These are phyloP conservation scores for Microtus pennsylvanicus DNA, from an alignment of 2,113 vertebrate genomes.

Conservation along the genomic window DNA sequence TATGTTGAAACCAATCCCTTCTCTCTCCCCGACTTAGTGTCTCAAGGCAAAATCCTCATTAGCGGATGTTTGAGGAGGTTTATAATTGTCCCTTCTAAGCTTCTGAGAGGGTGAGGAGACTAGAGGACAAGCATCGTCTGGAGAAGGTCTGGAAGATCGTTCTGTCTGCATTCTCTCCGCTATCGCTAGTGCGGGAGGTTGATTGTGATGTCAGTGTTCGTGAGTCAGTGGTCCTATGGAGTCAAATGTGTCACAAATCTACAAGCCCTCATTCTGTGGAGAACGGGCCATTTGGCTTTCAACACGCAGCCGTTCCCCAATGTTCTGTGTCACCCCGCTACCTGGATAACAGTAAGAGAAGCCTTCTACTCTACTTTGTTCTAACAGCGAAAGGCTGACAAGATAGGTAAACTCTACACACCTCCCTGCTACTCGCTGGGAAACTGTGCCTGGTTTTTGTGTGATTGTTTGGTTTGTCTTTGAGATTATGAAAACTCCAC, in stretches of 20 bases:
- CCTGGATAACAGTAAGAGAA: not conserved
- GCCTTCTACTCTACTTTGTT: not conserved
- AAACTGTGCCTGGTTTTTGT: not conserved
- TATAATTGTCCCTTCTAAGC: not conserved
- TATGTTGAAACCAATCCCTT: not conserved
- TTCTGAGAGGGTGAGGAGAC: not conserved
- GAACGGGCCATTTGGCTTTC: not conserved
- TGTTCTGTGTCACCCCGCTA: not conserved
- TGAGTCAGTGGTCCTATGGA: not conserved
- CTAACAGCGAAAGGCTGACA: not conserved
- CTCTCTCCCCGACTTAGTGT: not conserved
- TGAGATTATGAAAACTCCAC: not conserved
- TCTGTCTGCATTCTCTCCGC: not conserved
- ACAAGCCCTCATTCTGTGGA: not conserved
- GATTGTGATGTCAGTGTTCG: too few species aligned
- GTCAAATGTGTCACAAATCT: not conserved
- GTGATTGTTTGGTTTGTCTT: not conserved
- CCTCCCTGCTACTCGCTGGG: too few species aligned
- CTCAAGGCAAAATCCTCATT: not conserved
- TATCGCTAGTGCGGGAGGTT: too few species aligned
- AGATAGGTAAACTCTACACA: not conserved
- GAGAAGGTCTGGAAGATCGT: not conserved
- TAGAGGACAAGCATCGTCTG: too few species aligned
- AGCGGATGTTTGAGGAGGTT: not conserved
- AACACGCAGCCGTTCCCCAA: accelerated